These are phyloP conservation scores for Lapara coniferarum DNA, from an alignment of 2,888 invertebrate genomes.

Conservation along the genomic window DNA sequence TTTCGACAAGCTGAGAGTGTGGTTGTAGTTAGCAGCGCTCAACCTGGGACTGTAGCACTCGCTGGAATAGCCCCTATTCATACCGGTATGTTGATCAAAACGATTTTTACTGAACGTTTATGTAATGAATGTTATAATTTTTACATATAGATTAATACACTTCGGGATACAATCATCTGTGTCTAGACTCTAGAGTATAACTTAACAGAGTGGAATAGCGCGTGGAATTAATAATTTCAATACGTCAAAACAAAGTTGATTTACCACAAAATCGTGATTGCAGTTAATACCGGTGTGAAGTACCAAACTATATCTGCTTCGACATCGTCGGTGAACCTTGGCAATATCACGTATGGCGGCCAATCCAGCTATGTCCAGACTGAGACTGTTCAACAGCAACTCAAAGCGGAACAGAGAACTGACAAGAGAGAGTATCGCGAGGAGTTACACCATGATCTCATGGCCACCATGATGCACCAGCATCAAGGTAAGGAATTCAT, in stretches of 20 bases:
- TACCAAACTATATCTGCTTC: conserved; percentile 79
- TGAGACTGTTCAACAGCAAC: conserved; percentile 60
- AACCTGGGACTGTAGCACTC: conserved; percentile 76
- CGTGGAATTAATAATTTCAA: too few species aligned
- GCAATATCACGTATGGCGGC: conserved; percentile 75
- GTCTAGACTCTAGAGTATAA: too few species aligned
- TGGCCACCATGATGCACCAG: conserved; percentile 80
- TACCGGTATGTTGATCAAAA: conserved; percentile 55
- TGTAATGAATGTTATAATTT: too few species aligned
- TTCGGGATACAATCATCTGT: too few species aligned
- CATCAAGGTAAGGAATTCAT: conserved; percentile 54
- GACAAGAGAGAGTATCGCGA: conserved; percentile 77
- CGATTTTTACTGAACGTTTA: background rate
- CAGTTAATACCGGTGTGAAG: conserved; percentile 77
- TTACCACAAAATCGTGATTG: background rate
- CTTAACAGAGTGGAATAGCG: too few species aligned
- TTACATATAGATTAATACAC: background rate
- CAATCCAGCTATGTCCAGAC: conserved; percentile 66
- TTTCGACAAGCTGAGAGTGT: conserved; percentile 83
- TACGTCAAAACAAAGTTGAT: too few species aligned
- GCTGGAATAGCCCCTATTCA: conserved; percentile 73
- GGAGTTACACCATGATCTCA: conserved; percentile 83
- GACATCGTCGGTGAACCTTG: conserved; percentile 70
- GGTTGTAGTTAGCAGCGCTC: conserved; percentile 77
- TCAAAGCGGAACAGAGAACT: conserved; percentile 63